phyloP scores from a whole-genome alignment of 2,113 vertebrate genomes.

The Bos javanicus region DNA sequence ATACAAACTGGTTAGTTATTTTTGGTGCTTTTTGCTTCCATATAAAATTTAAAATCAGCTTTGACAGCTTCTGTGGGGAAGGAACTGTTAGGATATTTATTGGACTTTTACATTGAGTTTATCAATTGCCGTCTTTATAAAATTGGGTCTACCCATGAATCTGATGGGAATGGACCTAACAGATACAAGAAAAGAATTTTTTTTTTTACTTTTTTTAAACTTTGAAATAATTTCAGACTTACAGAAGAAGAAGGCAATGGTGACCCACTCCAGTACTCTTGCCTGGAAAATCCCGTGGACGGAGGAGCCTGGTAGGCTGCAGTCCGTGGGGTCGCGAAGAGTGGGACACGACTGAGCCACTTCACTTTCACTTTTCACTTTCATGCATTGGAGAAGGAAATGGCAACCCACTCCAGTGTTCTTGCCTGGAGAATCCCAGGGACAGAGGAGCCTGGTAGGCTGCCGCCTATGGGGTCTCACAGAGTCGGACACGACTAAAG shows the following conservation, averaged over 20 bases:
- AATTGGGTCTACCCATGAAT: background rate
- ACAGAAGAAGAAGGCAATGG: background rate
- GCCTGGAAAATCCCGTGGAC: background rate
- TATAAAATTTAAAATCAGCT: slow-evolving; percentile 50
- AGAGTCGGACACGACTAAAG: background rate
- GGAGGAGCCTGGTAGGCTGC: background rate
- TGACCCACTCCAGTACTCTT: background rate
- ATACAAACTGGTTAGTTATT: slow-evolving; percentile 33
- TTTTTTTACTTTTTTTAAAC: background rate
- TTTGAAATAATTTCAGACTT: slow-evolving; percentile 6
- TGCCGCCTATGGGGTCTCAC: rapidly evolving
- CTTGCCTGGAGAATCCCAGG: background rate
- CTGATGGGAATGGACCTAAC: background rate
- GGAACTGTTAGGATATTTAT: slow-evolving; percentile 11
- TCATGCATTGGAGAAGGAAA: background rate
- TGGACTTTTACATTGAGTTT: slow-evolving; percentile 35
- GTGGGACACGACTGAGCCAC: background rate
- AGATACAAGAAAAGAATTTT: background rate
- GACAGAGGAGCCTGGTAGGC: background rate
- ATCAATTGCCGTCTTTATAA: background rate
- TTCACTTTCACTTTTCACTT: background rate
- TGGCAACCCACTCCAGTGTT: background rate
- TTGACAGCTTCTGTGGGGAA: background rate
- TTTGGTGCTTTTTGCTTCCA: slow-evolving; percentile 35
- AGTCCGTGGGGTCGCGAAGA: rapidly evolving